These are phyloP conservation scores for Brachionus plicatilis DNA, from an alignment of 1,140 invertebrate species.

Conservation along the genomic window DNA sequence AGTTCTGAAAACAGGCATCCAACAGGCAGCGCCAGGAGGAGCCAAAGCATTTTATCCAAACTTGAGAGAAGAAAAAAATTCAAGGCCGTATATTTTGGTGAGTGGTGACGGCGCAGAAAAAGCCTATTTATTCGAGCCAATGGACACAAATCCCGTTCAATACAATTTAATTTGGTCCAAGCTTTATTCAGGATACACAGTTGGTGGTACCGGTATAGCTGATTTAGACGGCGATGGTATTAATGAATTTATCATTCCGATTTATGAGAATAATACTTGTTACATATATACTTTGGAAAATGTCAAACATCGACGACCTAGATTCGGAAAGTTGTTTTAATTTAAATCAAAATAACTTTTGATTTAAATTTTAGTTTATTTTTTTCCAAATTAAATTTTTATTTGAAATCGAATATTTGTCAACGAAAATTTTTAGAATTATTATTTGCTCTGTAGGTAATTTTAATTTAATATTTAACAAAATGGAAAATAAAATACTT, in stretches of 20 bases:
- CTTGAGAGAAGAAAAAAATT: neutral
- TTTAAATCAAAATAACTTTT: neutral
- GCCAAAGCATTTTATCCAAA: constrained; percentile 35
- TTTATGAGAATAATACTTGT: constrained; percentile 35
- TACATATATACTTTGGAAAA: constrained; percentile 6
- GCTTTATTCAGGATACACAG: constrained; percentile 7
- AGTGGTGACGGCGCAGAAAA: constrained; percentile 9
- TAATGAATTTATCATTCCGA: constrained; percentile 20
- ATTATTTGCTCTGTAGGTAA: too few relatives aligned
- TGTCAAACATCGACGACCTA: neutral
- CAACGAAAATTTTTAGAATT: too few relatives aligned
- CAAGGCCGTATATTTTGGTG: constrained; percentile 12
- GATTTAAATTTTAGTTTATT: neutral
- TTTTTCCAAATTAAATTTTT: too few relatives aligned
- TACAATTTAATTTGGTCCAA: constrained; percentile 20
- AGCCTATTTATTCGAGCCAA: constrained; percentile 31
- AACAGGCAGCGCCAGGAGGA: constrained; percentile 17
- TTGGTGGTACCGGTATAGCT: constrained; percentile 25
- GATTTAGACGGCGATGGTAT: constrained; percentile 25
- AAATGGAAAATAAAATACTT: too few relatives aligned
- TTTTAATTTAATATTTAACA: too few relatives aligned
- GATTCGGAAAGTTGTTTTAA: neutral
- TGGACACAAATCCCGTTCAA: neutral
- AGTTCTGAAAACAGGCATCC: neutral
- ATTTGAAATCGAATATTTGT: too few relatives aligned